Percentiles rank a stretch among this genome's conserved stretches.
These are phyloP conservation scores for Pterocles burchelli DNA, from an alignment of 2,113 vertebrate species.

Conservation along the genomic window DNA sequence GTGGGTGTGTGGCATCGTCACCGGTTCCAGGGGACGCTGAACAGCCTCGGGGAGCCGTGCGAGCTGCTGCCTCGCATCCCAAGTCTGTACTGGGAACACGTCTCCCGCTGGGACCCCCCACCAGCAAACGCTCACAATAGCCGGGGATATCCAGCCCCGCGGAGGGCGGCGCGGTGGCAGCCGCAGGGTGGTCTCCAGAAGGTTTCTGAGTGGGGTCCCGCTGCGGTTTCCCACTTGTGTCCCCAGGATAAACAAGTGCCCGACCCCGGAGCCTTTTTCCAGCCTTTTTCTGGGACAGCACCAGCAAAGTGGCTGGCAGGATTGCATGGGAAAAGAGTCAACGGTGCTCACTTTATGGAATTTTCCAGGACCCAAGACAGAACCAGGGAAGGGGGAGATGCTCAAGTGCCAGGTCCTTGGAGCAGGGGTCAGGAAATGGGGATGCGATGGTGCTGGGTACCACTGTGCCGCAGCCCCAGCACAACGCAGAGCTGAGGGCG, in stretches of 20 bases:
- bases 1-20: accelerated
- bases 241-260: background rate
- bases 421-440: background rate
- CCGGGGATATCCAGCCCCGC: accelerated
- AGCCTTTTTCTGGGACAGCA: background rate
- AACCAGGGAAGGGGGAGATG: background rate
- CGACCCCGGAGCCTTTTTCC: background rate
- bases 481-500: background rate
- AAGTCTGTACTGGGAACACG: background rate
- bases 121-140: background rate
- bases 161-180: background rate
- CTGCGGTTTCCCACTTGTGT: background rate
- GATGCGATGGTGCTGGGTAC: accelerated
- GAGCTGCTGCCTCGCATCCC: background rate
- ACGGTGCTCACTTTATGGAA: accelerated
- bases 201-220: background rate
- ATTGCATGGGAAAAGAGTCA: accelerated
- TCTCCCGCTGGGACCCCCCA: background rate
- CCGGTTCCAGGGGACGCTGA: background rate
- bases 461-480: accelerated
- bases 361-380: background rate
- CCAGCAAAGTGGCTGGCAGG: background rate
- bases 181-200: background rate
- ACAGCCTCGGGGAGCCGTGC: accelerated
- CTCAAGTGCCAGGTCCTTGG: background rate